These are phyloP conservation scores for Drosophila eohydei DNA, from an alignment of 2,888 invertebrate species.

Conservation along the genomic window DNA sequence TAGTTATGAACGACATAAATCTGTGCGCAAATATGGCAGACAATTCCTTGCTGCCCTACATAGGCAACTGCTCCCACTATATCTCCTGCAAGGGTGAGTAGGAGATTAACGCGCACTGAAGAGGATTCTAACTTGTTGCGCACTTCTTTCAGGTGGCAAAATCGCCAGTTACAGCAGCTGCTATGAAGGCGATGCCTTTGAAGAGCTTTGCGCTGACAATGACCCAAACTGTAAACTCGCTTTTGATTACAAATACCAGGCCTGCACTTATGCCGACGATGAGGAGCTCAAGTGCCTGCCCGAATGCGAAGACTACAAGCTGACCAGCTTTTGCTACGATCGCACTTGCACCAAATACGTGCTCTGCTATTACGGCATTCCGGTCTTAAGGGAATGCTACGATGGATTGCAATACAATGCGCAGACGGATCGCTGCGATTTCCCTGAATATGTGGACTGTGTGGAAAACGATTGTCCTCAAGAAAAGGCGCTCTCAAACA, in stretches of 20 bases:
- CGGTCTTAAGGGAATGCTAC: constrained; percentile 73
- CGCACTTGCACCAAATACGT: constrained; percentile 82
- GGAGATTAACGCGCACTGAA: neutral
- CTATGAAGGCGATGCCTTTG: neutral
- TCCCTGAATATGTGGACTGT: constrained; percentile 80
- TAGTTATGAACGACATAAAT: constrained; percentile 33
- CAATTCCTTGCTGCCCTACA: constrained; percentile 54
- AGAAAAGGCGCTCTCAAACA: constrained; percentile 60
- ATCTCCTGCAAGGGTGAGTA: constrained; percentile 58
- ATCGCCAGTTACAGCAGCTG: constrained; percentile 37
- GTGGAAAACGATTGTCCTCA: constrained; percentile 75
- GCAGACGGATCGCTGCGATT: constrained; percentile 82
- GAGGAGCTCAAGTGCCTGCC: constrained; percentile 37
- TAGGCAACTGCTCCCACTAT: constrained; percentile 58
- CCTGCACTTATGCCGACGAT: neutral
- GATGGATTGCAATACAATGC: constrained; percentile 82
- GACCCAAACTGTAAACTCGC: constrained; percentile 7
- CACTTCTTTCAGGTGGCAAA: constrained; percentile 10
- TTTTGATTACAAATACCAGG: constrained; percentile 50
- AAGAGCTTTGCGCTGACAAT: rapidly evolving
- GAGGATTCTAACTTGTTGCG: neutral
- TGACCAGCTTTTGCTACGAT: constrained; percentile 75
- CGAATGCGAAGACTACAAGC: constrained; percentile 7
- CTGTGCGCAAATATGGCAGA: constrained; percentile 61
- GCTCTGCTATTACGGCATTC: constrained; percentile 72